Base-by-base conservation (phyloP, 2,797 vertebrate genomes). In the Takifugu rubripes region DNA sequence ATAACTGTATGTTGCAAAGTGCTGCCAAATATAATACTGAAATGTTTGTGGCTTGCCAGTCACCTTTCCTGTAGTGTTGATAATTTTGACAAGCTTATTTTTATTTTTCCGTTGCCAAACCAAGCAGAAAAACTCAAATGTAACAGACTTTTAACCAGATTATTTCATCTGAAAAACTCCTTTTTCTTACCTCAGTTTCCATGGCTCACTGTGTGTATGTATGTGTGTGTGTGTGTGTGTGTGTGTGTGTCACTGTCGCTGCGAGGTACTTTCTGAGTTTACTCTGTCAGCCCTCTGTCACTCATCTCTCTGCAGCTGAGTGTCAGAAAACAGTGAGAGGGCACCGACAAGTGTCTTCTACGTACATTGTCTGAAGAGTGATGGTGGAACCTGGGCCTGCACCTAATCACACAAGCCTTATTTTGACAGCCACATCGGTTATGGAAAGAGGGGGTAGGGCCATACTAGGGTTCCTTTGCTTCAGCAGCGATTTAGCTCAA, bases 401-500 rank as follows among this genome's bases (percentile, higher is more conserved):
- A 82, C 73, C 82, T 74, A 72, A 84, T 89, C 84, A 80, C 71
- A 25, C 48, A 56, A 71, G 67, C 65, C 70, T 70, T 9, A n/a
- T 70, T 79, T 58, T 78, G 83, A 83, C 79, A 86, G 78, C 65
- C 66, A 68, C 49, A 57, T 70, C 77, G 74, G 72, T 49, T 54
- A 58, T 29, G 51, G 25, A 21, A 2, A 50, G 27, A 36, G 45
- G 15, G 25, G 36, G 43, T 8, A 42, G 31, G 42, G 21, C 27
- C 36, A 40, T 46, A 17, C 16, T 17, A 21, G 16, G 6, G 47
- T 67, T 75, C 51, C 63, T 61, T 64, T 82, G 82, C 82, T 77
- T 72, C 77, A 84, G 79, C 79, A 85, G 68, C 64, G 61, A 88
- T 90, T 84, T 87, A 77, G 86, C 84, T 81, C 64, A 31, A 83